Conservation (phyloP, 1,140 invertebrate genomes). For the Chlorops oryzae region DNA sequence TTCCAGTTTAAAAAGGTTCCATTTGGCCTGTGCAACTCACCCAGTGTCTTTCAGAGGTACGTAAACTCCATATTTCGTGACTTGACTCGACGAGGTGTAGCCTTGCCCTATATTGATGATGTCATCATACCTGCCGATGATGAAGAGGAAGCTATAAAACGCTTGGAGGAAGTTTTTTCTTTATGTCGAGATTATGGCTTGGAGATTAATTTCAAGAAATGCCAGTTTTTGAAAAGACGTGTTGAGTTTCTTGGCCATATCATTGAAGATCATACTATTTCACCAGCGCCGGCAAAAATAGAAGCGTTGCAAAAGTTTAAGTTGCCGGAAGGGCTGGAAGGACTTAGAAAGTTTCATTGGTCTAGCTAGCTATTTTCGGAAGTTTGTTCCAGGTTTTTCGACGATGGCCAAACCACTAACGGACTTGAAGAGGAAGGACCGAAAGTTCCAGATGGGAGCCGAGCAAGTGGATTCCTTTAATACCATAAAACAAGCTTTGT, state of each 20-base stretch:
- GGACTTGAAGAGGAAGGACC: constrained; percentile 26
- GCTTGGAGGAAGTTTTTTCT: constrained; percentile 22
- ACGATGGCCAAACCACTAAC: constrained; percentile 29
- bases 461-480: constrained; percentile 11
- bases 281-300: constrained; percentile 26
- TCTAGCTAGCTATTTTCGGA: constrained; percentile 40
- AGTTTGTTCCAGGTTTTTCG: constrained; percentile 34
- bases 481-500: constrained; percentile 12
- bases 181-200: constrained; percentile 34
- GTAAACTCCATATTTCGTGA: constrained; percentile 23
- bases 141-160: constrained; percentile 14
- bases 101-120: constrained; percentile 27
- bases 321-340: constrained; percentile 9
- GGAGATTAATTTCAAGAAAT: constrained; percentile 45
- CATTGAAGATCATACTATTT: constrained; percentile 26
- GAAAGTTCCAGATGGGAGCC: constrained; percentile 5
- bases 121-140: constrained; percentile 26
- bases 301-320: constrained; percentile 31
- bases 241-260: constrained; percentile 40
- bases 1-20: constrained; percentile 52
- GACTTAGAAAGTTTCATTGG: constrained; percentile 41
- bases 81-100: constrained; percentile 28
- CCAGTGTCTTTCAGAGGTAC: constrained; percentile 30
- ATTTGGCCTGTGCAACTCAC: constrained; percentile 36
- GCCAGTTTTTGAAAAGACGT: constrained; percentile 25